A percentile compares a stretch with the other conserved stretches of the same genome.
Conservation (phyloP, 2,113 vertebrate species). For the Trematocara macrostoma region DNA sequence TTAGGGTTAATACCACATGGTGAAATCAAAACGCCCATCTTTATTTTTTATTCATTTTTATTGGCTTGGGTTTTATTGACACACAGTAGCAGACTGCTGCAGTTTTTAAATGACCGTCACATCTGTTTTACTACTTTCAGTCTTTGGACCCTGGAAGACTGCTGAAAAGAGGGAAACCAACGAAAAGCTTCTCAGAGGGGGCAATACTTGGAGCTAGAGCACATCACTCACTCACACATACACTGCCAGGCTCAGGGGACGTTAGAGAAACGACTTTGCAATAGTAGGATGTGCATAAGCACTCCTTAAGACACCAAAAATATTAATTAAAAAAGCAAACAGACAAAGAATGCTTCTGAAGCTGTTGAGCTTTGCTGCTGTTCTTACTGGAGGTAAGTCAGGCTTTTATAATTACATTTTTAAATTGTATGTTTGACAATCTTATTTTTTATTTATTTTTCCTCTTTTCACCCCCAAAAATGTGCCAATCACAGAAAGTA, state of each 20-base stretch:
- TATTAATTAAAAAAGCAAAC: neutral
- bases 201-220: neutral
- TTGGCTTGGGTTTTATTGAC: neutral
- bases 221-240: neutral
- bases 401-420: neutral
- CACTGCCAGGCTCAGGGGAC: neutral
- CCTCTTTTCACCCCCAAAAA: neutral
- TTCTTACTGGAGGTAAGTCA: conserved; percentile 61
- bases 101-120: neutral
- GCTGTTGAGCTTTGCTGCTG: conserved; percentile 39
- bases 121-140: conserved; percentile 58
- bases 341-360: conserved; percentile 32
- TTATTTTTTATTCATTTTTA: neutral
- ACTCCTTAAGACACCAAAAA: neutral
- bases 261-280: neutral
- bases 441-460: neutral
- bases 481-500: neutral
- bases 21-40: neutral
- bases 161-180: conserved; percentile 51
- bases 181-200: conserved; percentile 53
- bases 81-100: neutral
- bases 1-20: neutral
- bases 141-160: conserved; percentile 65
- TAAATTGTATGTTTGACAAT: neutral
- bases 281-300: conserved; percentile 29